A percentile compares a stretch with the other conserved stretches of the same genome.
Conservation (phyloP, 2,113 vertebrate species). For the Dipodomys merriami region DNA sequence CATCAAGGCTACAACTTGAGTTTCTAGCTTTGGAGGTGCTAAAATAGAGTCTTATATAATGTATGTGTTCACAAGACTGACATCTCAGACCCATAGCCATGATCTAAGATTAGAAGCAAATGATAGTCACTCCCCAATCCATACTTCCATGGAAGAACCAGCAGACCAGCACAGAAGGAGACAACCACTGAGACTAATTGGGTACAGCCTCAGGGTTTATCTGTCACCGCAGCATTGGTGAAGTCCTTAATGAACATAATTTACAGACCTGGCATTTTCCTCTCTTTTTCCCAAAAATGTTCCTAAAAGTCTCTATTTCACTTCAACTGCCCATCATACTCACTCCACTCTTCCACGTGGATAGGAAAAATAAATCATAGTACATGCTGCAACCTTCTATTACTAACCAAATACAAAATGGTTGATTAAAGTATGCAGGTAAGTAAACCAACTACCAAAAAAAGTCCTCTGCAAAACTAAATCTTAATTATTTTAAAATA, state of each 20-base stretch:
- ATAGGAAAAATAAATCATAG: neutral
- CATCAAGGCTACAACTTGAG: neutral
- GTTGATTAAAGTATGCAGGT: neutral
- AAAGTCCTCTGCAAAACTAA: neutral
- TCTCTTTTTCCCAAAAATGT: neutral
- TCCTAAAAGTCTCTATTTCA: neutral
- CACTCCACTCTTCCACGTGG: neutral
- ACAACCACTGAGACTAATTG: neutral
- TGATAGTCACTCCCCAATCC: neutral
- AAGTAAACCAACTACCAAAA: neutral
- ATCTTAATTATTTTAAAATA: neutral
- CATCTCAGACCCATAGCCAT: neutral
- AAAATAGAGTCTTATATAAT: neutral
- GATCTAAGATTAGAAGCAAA: neutral
- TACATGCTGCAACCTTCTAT: neutral
- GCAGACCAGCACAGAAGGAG: neutral
- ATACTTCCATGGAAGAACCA: neutral
- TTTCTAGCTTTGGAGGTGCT: neutral
- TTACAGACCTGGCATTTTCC: neutral
- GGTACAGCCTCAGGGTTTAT: neutral
- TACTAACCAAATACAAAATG: neutral
- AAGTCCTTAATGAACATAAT: neutral
- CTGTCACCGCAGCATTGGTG: no score
- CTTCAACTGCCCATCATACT: neutral
- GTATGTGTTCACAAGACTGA: neutral